phyloP scores from a whole-genome alignment of 2,797 vertebrate genomes.

The Glossophaga mutica region DNA sequence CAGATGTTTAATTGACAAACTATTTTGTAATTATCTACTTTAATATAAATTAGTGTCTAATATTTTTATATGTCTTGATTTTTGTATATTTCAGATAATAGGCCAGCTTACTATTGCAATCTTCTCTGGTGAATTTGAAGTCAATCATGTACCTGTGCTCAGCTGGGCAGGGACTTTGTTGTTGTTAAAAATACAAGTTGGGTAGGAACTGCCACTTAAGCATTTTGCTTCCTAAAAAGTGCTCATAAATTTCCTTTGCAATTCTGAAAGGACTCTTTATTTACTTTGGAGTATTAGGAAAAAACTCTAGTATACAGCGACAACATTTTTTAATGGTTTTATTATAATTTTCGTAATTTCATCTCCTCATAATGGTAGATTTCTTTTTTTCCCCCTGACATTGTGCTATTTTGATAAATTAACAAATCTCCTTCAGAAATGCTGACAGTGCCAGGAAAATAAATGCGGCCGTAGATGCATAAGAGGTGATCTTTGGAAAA shows the following conservation, averaged over 20 bases:
- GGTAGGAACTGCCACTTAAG: neutral
- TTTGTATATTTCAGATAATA: neutral
- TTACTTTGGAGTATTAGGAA: neutral
- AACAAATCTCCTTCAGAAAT: slow-evolving; percentile 18
- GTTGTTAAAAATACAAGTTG: neutral
- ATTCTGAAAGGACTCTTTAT: neutral
- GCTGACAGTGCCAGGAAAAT: slow-evolving; percentile 18
- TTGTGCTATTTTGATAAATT: slow-evolving; percentile 10
- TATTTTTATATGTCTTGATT: neutral
- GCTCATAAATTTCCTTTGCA: neutral
- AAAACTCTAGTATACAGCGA: neutral
- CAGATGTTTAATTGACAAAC: neutral
- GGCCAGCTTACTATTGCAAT: neutral
- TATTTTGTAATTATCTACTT: neutral
- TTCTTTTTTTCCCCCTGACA: neutral
- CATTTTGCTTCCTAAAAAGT: neutral
- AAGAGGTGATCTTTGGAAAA: slow-evolving; percentile 2
- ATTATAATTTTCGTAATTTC: slow-evolving; percentile 16
- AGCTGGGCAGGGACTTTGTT: neutral
- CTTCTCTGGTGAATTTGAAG: neutral
- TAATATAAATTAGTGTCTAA: neutral
- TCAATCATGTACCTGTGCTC: neutral
- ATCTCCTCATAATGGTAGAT: neutral
- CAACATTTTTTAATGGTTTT: neutral
- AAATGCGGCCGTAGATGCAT: neutral